A percentile compares a stretch with the other conserved stretches of the same genome.
Conservation (phyloP, 2,113 vertebrate species). For the Penelope pileata region DNA sequence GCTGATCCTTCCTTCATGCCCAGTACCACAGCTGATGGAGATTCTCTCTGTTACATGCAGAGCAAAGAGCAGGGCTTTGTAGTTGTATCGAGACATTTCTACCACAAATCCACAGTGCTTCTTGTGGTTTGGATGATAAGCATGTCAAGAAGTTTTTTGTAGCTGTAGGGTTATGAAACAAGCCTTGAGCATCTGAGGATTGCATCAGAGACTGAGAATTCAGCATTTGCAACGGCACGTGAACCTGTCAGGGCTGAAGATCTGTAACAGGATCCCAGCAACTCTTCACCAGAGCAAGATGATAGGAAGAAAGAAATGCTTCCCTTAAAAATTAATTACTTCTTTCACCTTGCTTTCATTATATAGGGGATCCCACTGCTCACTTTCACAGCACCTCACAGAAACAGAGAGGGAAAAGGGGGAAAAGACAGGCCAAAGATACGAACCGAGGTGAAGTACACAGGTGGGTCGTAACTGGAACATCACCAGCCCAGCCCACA, state of each 20-base stretch:
- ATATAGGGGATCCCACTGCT: background rate
- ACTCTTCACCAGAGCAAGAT: background rate
- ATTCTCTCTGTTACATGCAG: background rate
- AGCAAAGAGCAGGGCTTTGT: background rate
- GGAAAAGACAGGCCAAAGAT: background rate
- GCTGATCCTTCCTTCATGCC: background rate
- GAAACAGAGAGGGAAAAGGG: background rate
- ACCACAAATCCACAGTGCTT: background rate
- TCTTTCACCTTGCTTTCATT: background rate
- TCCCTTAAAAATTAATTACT: background rate
- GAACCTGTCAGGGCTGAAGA: background rate
- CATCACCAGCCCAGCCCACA: background rate
- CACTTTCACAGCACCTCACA: background rate
- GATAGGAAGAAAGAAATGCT: background rate
- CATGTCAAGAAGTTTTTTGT: background rate
- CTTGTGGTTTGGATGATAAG: background rate
- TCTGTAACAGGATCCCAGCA: background rate
- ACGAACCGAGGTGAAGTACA: background rate
- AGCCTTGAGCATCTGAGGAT: background rate
- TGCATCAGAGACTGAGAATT: background rate
- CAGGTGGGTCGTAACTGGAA: background rate
- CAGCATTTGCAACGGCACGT: accelerated
- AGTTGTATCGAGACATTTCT: background rate
- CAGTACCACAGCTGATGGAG: background rate
- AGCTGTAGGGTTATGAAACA: background rate